Conservation (phyloP, 2,113 vertebrate genomes). For the Lepisosteus oculatus region DNA sequence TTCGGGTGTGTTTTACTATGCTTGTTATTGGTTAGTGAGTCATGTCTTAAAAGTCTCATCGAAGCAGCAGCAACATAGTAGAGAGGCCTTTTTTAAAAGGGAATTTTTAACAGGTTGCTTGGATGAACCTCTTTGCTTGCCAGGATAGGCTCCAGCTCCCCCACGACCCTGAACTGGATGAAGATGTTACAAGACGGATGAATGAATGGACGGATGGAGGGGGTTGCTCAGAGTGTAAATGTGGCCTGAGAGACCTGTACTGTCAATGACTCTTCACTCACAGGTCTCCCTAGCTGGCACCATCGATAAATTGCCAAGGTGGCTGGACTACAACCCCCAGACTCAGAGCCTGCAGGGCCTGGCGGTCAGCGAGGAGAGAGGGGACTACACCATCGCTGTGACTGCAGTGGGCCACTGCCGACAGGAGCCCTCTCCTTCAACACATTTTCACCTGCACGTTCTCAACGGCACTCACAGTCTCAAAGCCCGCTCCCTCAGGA, state of each 20-base stretch:
- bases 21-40: too few species aligned
- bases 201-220: too few species aligned
- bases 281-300: constrained; percentile 42
- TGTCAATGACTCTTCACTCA: rapidly evolving
- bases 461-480: constrained; percentile 9
- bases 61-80: neutral
- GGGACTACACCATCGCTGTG: constrained; percentile 27
- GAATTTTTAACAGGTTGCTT: neutral
- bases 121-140: neutral
- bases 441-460: constrained; percentile 18
- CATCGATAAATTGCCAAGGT: constrained; percentile 35
- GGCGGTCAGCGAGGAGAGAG: constrained; percentile 32
- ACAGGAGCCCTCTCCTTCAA: too few species aligned
- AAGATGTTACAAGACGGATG: too few species aligned
- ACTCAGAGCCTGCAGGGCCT: constrained; percentile 32
- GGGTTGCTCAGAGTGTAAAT: too few species aligned
- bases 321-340: constrained; percentile 37
- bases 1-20: too few species aligned
- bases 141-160: too few species aligned
- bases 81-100: neutral
- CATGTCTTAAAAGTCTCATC: too few species aligned
- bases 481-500: constrained; percentile 1
- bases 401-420: constrained; percentile 10
- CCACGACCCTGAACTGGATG: too few species aligned
- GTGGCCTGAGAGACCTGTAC: too few species aligned